These are phyloP conservation scores for Acrobeloides nanus DNA, from an alignment of 2,888 invertebrate genomes.

Conservation along the genomic window DNA sequence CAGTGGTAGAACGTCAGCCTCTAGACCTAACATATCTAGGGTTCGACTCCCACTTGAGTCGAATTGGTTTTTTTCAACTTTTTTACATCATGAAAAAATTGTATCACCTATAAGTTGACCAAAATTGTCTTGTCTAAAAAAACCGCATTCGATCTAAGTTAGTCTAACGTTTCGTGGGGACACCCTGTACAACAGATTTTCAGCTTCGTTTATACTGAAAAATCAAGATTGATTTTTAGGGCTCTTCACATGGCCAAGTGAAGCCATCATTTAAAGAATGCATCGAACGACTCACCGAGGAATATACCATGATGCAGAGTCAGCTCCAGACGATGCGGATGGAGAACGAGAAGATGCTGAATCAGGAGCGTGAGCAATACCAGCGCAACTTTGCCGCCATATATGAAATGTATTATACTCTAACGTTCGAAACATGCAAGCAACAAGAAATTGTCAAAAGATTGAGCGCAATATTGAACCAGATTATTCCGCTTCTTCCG, in stretches of 20 bases:
- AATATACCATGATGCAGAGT: constrained; percentile 16
- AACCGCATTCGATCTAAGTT: no score
- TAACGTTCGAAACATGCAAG: constrained; percentile 74
- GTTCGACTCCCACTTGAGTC: no score
- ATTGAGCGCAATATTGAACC: constrained; percentile 64
- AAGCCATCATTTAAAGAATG: constrained; percentile 13
- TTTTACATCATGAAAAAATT: no score
- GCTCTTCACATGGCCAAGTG: constrained; percentile 8
- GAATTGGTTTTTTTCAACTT: no score
- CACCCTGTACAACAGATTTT: no score
- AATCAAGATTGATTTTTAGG: no score
- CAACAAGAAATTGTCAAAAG: constrained; percentile 97
- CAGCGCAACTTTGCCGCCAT: constrained; percentile 17
- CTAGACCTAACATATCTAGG: no score
- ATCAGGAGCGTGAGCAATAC: constrained; percentile 17
- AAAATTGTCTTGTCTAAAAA: no score
- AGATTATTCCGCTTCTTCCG: constrained; percentile 87
- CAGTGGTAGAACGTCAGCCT: no score
- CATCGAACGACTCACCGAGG: constrained; percentile 19
- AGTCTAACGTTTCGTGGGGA: no score
- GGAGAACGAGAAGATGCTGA: constrained; percentile 20
- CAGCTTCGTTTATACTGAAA: no score
- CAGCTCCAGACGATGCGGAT: constrained; percentile 20
- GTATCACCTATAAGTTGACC: no score
- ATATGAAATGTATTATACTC: constrained; percentile 62